These are phyloP conservation scores for Catostylus mosaicus DNA, from an alignment of 30 jellyfish, hydroid and myxozoan genomes.

Conservation along the genomic window DNA sequence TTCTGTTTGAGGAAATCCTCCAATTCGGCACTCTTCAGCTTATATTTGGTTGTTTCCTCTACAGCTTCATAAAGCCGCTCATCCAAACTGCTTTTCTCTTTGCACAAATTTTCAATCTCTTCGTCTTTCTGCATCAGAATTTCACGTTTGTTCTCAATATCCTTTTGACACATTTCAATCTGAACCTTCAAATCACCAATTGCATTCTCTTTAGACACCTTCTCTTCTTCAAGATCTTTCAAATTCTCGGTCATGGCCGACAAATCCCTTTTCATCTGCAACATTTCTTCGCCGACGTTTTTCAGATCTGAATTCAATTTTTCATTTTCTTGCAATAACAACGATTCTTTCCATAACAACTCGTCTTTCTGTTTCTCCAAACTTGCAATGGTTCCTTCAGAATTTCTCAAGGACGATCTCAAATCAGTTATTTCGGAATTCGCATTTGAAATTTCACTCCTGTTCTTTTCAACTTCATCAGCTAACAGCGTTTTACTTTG, in stretches of 20 bases:
- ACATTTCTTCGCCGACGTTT: not conserved
- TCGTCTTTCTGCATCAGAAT: conserved; percentile 17
- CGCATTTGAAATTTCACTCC: too few relatives aligned
- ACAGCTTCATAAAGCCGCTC: not conserved
- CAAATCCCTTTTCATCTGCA: not conserved
- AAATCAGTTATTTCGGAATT: not conserved
- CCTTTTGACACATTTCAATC: conserved; percentile 36
- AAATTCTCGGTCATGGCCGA: not conserved
- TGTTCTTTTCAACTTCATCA: not conserved
- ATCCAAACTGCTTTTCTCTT: not conserved
- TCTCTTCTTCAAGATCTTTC: conserved; percentile 12
- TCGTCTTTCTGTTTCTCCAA: conserved; percentile 53
- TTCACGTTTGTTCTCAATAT: conserved; percentile 32
- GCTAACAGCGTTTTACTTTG: not conserved
- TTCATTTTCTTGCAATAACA: conserved; percentile 24
- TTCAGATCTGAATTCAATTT: conserved; percentile 8
- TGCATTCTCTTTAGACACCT: not conserved
- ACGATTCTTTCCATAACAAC: conserved; percentile 10
- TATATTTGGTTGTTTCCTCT: not conserved
- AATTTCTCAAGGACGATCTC: conserved; percentile 8
- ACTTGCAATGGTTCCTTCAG: conserved; percentile 4
- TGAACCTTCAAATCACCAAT: conserved; percentile 6
- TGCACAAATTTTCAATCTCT: conserved; percentile 21
- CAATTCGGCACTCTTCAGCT: not conserved
- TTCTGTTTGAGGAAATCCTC: not conserved